Percentiles rank a stretch among this genome's conserved stretches.
phyloP scores from a whole-genome alignment of 2,797 vertebrate genomes.

The Garrulus glandarius region DNA sequence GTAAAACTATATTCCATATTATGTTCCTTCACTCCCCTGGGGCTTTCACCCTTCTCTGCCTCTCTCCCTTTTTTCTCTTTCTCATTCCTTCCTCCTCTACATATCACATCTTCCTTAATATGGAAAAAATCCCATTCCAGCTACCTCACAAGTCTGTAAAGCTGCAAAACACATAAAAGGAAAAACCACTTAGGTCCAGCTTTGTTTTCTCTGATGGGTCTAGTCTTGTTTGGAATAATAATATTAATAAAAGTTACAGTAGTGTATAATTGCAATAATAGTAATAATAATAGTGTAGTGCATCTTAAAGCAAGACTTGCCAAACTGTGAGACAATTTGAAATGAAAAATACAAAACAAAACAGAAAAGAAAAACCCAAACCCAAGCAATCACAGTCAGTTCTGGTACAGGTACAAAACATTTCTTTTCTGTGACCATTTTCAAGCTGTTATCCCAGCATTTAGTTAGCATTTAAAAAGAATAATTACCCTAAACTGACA shows the following conservation, averaged over 20 bases:
- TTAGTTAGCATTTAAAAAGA: background rate
- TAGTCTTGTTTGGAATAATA: background rate
- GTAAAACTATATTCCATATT: background rate
- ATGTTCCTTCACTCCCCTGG: background rate
- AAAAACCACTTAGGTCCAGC: background rate
- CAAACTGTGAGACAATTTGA: background rate
- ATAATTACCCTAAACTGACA: background rate
- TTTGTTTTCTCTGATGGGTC: background rate
- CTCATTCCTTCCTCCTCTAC: background rate
- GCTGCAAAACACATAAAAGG: background rate
- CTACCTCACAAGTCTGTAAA: background rate
- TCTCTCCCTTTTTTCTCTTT: background rate
- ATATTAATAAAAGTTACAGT: background rate
- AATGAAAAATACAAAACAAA: background rate
- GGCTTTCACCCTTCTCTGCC: background rate
- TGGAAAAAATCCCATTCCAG: background rate
- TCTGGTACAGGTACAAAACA: background rate
- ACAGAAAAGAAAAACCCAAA: background rate
- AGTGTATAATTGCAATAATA: background rate
- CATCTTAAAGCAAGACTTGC: background rate
- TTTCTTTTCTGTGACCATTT: background rate
- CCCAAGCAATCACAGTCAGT: background rate
- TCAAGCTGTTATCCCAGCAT: background rate
- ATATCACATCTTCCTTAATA: background rate
- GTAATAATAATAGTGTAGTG: background rate